Conservation (phyloP, 1,140 invertebrate species). For the Lepidurus arcticus region DNA sequence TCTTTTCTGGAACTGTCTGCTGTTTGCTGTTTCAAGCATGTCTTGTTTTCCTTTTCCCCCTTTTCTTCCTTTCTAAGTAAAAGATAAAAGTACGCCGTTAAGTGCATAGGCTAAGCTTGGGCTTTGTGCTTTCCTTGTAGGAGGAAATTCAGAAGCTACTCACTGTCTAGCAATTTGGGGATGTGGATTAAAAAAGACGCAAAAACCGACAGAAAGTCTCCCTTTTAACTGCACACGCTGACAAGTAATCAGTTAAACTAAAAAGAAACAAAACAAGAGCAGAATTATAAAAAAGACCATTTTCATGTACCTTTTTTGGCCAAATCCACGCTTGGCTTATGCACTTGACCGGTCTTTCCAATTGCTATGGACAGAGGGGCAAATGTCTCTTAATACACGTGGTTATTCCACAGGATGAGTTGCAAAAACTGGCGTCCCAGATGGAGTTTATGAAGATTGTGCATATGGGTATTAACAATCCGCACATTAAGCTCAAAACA, state of each 20-base stretch:
- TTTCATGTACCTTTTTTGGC: background rate
- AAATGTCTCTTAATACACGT: background rate
- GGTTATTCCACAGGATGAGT: slow-evolving; percentile 61
- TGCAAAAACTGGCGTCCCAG: slow-evolving; percentile 81
- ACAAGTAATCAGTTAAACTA: background rate
- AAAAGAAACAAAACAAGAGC: slow-evolving; percentile 26
- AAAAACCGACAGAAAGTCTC: background rate
- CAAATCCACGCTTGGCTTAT: background rate
- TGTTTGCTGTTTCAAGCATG: background rate
- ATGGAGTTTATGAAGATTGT: slow-evolving; percentile 90
- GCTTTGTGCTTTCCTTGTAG: slow-evolving; percentile 31
- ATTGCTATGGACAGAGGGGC: background rate
- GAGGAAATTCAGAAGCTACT: slow-evolving; percentile 34
- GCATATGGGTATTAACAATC: slow-evolving; percentile 84
- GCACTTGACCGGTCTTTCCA: background rate
- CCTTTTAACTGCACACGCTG: background rate
- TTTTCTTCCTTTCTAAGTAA: background rate
- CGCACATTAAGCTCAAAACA: slow-evolving; percentile 73
- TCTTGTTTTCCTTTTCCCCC: background rate
- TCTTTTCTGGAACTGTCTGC: background rate
- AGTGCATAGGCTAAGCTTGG: background rate
- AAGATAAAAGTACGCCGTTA: background rate
- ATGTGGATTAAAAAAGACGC: background rate
- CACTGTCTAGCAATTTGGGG: slow-evolving; percentile 31
- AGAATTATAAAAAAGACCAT: background rate